phyloP scores from a whole-genome alignment of 2,113 vertebrate genomes.

The Apteryx mantelli region DNA sequence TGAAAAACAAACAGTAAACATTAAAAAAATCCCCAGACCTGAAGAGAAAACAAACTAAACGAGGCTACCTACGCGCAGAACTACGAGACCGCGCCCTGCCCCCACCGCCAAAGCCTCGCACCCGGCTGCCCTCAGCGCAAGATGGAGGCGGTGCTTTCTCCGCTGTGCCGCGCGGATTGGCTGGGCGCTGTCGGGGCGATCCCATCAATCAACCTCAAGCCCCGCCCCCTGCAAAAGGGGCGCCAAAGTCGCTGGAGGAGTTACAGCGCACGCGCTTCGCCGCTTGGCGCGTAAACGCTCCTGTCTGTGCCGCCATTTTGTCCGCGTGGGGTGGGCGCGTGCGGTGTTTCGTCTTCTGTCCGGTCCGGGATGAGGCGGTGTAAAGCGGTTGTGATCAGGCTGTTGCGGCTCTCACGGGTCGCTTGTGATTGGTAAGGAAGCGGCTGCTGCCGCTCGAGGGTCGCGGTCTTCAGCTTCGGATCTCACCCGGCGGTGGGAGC shows the following conservation, averaged over 20 bases:
- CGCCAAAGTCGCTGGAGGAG: rapidly evolving
- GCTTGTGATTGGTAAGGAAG: rapidly evolving
- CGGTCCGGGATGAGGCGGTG: rapidly evolving
- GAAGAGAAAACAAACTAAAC: rapidly evolving
- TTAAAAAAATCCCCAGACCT: not conserved
- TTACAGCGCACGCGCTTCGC: rapidly evolving
- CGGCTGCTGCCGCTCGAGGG: not conserved
- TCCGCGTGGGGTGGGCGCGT: rapidly evolving
- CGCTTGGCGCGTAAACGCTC: rapidly evolving
- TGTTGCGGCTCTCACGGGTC: rapidly evolving
- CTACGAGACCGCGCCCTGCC: rapidly evolving
- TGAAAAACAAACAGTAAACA: not conserved
- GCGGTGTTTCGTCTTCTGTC: rapidly evolving
- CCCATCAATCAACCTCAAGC: not conserved
- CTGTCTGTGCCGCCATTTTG: not conserved
- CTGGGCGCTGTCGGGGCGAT: rapidly evolving
- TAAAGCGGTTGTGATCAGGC: rapidly evolving
- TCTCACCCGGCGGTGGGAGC: no score
- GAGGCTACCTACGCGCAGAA: rapidly evolving
- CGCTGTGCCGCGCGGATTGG: rapidly evolving
- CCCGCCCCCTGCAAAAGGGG: rapidly evolving
- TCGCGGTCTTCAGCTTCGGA: rapidly evolving
- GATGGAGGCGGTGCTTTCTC: not conserved
- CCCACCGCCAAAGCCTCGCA: rapidly evolving
- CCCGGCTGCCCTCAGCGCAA: rapidly evolving